Evolutionary conservation across 2,113 vertebrate genomes (phyloP), one percentile per base, ranked within the genome.

Genomic region (Aldabrachelys gigantea): DNA sequence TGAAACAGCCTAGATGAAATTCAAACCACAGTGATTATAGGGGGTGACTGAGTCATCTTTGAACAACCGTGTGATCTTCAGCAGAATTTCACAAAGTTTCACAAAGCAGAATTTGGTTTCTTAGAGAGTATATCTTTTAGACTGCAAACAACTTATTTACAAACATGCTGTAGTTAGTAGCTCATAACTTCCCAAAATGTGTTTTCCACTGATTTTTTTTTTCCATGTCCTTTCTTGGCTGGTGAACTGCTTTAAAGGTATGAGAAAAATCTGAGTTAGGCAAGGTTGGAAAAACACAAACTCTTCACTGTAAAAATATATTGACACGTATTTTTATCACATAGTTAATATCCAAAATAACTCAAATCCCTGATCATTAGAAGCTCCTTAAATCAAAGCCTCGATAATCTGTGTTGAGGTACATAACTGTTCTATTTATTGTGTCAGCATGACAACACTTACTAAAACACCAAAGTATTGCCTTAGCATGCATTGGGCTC

Each of bases 351-450:
- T 24, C 13, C 80, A 82, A 27, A 57, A 82, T 44, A 82, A n/a
- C 89, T 93, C 44, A 83, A 83, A 76, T 92, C 62, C 25, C 91
- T 54, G n/a, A 80, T 47, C 91, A 93, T 93, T 88, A 89, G 65
- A 6, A 56, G 82, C 56, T 88, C 78, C 93, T 92, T 95, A 93
- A 96, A 96, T 96, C 83, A 91, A 0, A 1, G 35, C 65, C 69
- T 90, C 89, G 96, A 65, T 75, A 85, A 83, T 29, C 31, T 49
- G 84, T 91, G 84, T 94, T 91, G 87, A 95, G 54, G 22, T 41
- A 22, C 3, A 1, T 41, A 75, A 41, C 21, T 75, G 38, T 75
- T 75, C 29, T 85, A 87, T 82, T 96, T 93, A 95, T 90, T 85
- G 41, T 50, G 44, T 17, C 29, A 83, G 65, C 10, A 3, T 35